Conservation (phyloP, 1,140 invertebrate genomes). For the Pogonognathellus flavescens region DNA sequence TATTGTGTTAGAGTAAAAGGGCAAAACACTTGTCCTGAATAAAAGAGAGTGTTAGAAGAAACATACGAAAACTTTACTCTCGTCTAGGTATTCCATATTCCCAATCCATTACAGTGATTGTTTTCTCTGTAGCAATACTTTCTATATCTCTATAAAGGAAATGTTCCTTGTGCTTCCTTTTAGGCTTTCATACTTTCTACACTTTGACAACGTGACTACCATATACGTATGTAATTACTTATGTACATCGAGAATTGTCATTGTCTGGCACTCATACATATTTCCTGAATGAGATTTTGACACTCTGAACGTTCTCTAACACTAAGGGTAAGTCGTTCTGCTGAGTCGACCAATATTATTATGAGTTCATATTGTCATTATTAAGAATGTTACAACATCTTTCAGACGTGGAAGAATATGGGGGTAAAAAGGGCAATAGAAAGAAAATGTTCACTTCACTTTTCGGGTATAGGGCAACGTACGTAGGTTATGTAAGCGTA, state of each 20-base stretch:
- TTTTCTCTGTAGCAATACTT: constrained; percentile 17
- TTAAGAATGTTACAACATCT: no score
- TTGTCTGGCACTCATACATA: neutral
- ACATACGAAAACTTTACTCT: neutral
- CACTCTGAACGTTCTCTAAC: no score
- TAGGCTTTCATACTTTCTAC: neutral
- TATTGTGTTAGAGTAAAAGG: neutral
- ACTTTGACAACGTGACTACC: neutral
- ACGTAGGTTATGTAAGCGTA: no score
- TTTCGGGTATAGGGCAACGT: no score
- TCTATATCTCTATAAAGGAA: neutral
- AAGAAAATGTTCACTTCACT: no score
- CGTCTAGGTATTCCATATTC: neutral
- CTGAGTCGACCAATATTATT: no score
- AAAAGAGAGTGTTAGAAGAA: constrained; percentile 26
- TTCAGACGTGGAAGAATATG: no score
- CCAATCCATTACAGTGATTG: constrained; percentile 52
- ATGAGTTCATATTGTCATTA: no score
- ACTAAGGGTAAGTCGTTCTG: no score
- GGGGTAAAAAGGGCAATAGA: no score
- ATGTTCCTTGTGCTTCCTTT: constrained; percentile 6
- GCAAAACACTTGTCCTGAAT: constrained; percentile 19
- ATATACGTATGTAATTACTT: neutral
- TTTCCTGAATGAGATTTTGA: no score
- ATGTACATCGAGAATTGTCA: neutral